Conservation (phyloP, 2,113 vertebrate genomes). For the Poeciliopsis prolifica region DNA sequence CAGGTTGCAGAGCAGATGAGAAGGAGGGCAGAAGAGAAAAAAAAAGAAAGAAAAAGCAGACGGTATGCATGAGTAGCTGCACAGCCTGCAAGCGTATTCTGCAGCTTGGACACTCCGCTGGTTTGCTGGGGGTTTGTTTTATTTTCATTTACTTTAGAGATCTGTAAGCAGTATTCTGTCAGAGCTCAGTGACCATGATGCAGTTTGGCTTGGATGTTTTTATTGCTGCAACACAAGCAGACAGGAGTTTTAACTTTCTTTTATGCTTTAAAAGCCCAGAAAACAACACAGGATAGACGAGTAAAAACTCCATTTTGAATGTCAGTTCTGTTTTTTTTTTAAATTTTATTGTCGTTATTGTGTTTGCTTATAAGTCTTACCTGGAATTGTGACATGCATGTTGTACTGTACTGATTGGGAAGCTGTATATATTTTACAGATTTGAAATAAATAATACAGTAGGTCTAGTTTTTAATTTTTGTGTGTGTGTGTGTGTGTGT, state of each 20-base stretch:
- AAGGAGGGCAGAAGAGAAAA: not conserved
- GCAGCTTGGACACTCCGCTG: not conserved
- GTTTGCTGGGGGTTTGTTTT: not conserved
- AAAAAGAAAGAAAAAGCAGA: not conserved
- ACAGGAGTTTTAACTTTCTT: not conserved
- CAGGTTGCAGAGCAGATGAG: constrained; percentile 39
- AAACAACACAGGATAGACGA: not conserved
- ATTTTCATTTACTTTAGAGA: not conserved
- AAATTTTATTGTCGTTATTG: too few species aligned
- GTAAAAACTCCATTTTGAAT: too few species aligned
- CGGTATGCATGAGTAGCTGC: constrained; percentile 5
- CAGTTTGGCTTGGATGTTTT: not conserved
- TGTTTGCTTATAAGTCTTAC: too few species aligned
- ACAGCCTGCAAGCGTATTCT: not conserved
- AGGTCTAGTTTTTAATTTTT: too few species aligned
- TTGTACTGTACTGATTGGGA: too few species aligned
- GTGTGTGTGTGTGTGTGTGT: too few species aligned
- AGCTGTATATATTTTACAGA: too few species aligned
- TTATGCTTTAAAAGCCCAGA: not conserved
- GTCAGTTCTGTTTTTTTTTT: too few species aligned
- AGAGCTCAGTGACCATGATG: not conserved
- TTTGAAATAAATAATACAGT: too few species aligned
- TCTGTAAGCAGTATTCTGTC: too few species aligned
- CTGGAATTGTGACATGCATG: too few species aligned
- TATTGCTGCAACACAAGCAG: not conserved